Conservation (phyloP, 2,888 invertebrate species). For the Zootermopsis nevadensis region DNA sequence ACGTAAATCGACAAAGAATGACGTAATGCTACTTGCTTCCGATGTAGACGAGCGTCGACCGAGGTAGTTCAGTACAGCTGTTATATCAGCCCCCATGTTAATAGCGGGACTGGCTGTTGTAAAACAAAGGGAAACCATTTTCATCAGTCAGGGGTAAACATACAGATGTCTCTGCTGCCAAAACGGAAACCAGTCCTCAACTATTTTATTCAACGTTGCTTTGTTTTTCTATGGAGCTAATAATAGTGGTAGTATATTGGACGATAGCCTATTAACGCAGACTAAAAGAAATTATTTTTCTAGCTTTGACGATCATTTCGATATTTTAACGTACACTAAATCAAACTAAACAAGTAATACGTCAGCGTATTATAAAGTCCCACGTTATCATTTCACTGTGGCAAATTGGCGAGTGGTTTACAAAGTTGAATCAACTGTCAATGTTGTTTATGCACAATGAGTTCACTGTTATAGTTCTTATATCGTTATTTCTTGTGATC, state of each 20-base stretch:
- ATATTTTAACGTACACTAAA: not conserved
- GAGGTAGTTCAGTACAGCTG: not conserved
- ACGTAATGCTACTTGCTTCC: not conserved
- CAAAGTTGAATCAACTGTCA: too few relatives aligned
- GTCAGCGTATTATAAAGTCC: too few relatives aligned
- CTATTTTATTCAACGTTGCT: not conserved
- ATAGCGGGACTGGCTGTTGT: not conserved
- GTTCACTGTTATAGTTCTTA: too few relatives aligned
- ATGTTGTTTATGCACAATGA: too few relatives aligned
- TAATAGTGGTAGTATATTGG: not conserved
- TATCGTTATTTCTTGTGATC: too few relatives aligned
- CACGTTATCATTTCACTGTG: too few relatives aligned
- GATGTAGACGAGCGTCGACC: not conserved
- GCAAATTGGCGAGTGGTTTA: too few relatives aligned
- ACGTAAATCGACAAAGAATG: not conserved
- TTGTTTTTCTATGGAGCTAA: not conserved
- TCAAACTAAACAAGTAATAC: too few relatives aligned
- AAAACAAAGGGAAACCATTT: conserved; percentile 12
- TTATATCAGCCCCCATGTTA: conserved; percentile 7
- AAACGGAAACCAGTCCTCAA: not conserved
- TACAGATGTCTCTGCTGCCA: not conserved
- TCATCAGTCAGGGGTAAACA: conserved; percentile 11
- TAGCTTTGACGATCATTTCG: not conserved
- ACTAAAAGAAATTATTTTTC: not conserved
- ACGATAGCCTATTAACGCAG: not conserved